Base-by-base conservation (phyloP, 1,140 invertebrate genomes). In the Adoxophyes honmai region DNA sequence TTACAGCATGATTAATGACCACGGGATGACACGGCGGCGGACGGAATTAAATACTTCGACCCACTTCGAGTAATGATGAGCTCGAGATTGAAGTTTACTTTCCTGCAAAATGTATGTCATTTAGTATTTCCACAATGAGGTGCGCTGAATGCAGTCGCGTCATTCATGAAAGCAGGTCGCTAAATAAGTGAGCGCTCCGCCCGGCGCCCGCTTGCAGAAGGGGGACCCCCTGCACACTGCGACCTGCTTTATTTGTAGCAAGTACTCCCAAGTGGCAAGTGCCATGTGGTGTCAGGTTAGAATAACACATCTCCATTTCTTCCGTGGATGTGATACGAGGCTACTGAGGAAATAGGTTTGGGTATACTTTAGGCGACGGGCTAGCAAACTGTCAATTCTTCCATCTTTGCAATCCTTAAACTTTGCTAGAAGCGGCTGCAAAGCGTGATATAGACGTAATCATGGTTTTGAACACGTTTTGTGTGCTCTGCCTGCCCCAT, bases 111-210 rank as follows among this genome's bases (percentile, higher is more conserved):
- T 15, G 38, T 42, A 15, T 42, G 38, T 42, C 38, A 42, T 42
- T 42, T 42, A 42, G 38, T 42, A 42, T 42, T 42, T 42, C 38
- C 38, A 42, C 38, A 42, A 42, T 18, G 38, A 42, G 15, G 38
- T 14, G 38, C 38, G 14, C 38, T 42, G 38, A 42, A 42, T 42
- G 38, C 38, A 14, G 11, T 13, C 11, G n/a, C 38, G 38, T 15
- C 14, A 18, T 42, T 42, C 38, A 42, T 15, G 38, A 42, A 42
- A 42, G 13, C 6, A 14, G 38, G 38, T 42, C 38, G 38, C 38
- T 42, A 42, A 42, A 42, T 42, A 42, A 42, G 13, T 42, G 38
- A 42, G 14, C 0, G 38, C 13, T 10, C 36, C 15, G 38, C 38
- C n/a, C n/a, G n/a, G n/a, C n/a, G n/a, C n/a, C n/a, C n/a, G n/a